Evolutionary conservation across 2,797 vertebrate species (phyloP).

Genomic region (Valencia hispanica): DNA sequence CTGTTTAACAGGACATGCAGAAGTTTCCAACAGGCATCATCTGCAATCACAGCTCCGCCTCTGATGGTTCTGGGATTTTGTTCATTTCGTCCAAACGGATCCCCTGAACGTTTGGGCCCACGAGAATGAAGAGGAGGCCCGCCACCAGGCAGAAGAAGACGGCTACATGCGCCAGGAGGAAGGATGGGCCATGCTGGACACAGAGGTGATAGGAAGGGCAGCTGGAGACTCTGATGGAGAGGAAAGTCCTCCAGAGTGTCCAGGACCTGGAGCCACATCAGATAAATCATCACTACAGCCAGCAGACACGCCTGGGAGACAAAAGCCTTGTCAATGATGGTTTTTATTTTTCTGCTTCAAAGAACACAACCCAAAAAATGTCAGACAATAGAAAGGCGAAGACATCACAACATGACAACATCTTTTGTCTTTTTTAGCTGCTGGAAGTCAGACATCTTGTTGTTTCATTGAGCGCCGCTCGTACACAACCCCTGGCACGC

Average conservation of each 20-base stretch:
- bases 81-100: not conserved
- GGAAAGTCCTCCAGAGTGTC: conserved; percentile 86
- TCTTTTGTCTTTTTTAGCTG: conserved; percentile 5
- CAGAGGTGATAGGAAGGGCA: conserved; percentile 83
- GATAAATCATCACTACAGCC: conserved; percentile 85
- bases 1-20: too few relatives aligned
- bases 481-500: conserved; percentile 3
- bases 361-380: not conserved
- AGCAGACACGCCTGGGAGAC: conserved; percentile 83
- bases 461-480: not conserved
- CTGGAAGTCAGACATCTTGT: not conserved
- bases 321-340: not conserved
- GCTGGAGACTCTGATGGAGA: conserved; percentile 57
- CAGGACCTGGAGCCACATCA: conserved; percentile 89
- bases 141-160: conserved; percentile 87
- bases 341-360: too few relatives aligned
- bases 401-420: conserved; percentile 1
- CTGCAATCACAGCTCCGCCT: conserved; percentile 10
- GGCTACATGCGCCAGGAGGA: conserved; percentile 87
- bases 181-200: conserved; percentile 87
- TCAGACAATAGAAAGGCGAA: not conserved
- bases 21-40: not conserved
- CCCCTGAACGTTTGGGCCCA: conserved; percentile 23
- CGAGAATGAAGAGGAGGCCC: conserved; percentile 85
- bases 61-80: not conserved